phyloP scores from a whole-genome alignment of 2,888 invertebrate species.

The Apamea monoglypha region DNA sequence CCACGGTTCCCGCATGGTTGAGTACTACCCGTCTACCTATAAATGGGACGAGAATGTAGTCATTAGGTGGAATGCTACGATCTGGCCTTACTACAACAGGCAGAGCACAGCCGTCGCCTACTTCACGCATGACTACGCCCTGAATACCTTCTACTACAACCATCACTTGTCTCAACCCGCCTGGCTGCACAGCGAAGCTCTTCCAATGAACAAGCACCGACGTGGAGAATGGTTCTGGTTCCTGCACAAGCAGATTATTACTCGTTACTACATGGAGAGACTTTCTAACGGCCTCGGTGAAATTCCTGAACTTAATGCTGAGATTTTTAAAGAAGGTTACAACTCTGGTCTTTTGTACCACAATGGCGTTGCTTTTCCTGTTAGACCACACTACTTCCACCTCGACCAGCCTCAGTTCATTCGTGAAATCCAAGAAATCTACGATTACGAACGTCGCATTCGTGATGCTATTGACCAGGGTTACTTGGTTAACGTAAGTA shows the following conservation, averaged over 20 bases:
- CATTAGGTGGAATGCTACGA: slow-evolving; percentile 92
- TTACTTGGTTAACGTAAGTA: slow-evolving; percentile 84
- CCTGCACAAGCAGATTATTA: slow-evolving; percentile 91
- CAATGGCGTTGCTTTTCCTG: slow-evolving; percentile 92
- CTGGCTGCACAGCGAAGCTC: slow-evolving; percentile 91
- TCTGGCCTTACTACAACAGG: slow-evolving; percentile 89
- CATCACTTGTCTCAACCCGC: slow-evolving; percentile 91
- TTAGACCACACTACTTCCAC: slow-evolving; percentile 90
- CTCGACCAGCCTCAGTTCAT: slow-evolving; percentile 85
- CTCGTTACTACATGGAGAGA: slow-evolving; percentile 94
- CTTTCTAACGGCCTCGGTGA: slow-evolving; percentile 93
- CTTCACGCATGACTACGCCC: slow-evolving; percentile 93
- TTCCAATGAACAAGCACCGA: slow-evolving; percentile 88
- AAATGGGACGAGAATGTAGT: slow-evolving; percentile 87
- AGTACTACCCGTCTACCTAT: slow-evolving; percentile 78
- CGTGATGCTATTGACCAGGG: slow-evolving; percentile 91
- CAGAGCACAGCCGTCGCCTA: slow-evolving; percentile 91
- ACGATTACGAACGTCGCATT: slow-evolving; percentile 90
- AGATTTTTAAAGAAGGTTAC: slow-evolving; percentile 91
- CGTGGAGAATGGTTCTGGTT: slow-evolving; percentile 92
- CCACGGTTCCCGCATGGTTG: slow-evolving; percentile 77
- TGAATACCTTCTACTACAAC: slow-evolving; percentile 92
- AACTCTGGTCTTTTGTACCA: slow-evolving; percentile 91
- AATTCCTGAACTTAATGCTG: slow-evolving; percentile 90
- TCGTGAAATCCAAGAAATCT: slow-evolving; percentile 83